These are phyloP conservation scores for Oreochromis niloticus DNA, from an alignment of 2,113 vertebrate genomes.

Conservation along the genomic window DNA sequence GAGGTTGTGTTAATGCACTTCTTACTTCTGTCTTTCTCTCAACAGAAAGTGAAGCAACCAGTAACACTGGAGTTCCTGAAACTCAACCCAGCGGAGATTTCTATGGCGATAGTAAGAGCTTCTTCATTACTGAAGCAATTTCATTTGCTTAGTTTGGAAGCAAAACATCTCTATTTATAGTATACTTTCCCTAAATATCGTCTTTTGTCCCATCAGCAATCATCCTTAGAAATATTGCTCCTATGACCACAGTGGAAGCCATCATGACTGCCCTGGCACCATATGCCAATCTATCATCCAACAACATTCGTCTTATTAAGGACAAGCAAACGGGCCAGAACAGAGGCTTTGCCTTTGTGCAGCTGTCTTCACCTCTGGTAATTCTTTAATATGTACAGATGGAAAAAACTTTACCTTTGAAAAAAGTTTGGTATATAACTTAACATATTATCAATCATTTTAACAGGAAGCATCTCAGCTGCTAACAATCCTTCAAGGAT, in stretches of 20 bases:
- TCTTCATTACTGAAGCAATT: neutral
- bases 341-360: constrained; percentile 95
- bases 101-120: constrained; percentile 92
- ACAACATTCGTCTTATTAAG: constrained; percentile 97
- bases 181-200: neutral
- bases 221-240: constrained; percentile 94
- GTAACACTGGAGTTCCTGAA: constrained; percentile 80
- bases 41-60: constrained; percentile 82
- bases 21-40: constrained; percentile 42
- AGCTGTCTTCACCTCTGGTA: constrained; percentile 96
- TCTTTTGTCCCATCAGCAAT: constrained; percentile 75
- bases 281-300: constrained; percentile 90
- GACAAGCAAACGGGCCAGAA: constrained; percentile 98
- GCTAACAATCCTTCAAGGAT: constrained; percentile 90
- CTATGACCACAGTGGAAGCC: constrained; percentile 90
- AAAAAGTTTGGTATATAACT: neutral
- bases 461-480: constrained; percentile 94
- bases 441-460: neutral
- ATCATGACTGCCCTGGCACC: constrained; percentile 91
- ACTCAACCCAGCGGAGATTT: constrained; percentile 87
- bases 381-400: neutral
- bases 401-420: neutral
- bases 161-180: neutral
- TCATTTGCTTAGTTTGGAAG: neutral
- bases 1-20: constrained; percentile 2